Base-by-base conservation (phyloP, 2,888 invertebrate species). In the Drosophila merina region DNA sequence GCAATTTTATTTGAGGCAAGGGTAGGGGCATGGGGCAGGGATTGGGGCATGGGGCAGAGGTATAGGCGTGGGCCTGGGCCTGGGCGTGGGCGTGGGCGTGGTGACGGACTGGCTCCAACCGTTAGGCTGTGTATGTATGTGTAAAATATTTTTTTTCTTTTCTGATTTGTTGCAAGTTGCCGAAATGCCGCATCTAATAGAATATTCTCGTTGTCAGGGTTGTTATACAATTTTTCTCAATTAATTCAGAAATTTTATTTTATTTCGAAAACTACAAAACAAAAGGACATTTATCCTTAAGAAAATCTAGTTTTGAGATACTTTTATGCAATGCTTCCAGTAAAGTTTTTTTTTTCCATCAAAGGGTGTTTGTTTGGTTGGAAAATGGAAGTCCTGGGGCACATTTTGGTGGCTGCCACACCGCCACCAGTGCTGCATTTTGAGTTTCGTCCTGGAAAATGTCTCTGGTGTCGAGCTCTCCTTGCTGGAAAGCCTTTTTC, bases 1-100 rank as follows among this genome's bases (percentile, higher is more conserved):
- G 63, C 67, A 63, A 66, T 63, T 63, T 63, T 66, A 63, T 63
- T 63, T 30, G 67, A 7, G 33, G 20, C n/a, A 7, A n/a, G 6
- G 48, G 20, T 20, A 20, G 20, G 20, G 20, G 20, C 20, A 20
- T 20, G 20, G 20, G 20, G 20, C 20, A 20, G 1, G 20, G 20
- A 2, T 20, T 20, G 20, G 20, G 20, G 20, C 20, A 20, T 14
- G 20, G 20, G 20, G 20, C 20, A 14, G 14, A 14, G 14, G 14
- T 14, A 20, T 20, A 20, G 20, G 20, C 20, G 20, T 20, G 20
- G 20, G 20, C 20, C 2, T 20, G 20, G 20, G 20, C 20, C 1
- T 20, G 20, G 62, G 48, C 42, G 62, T 49, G 20, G 20, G 42
- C 40, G 49, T 63, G 26, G 20, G 33, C 30, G 47, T 33, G 40